Conservation (phyloP, 2,113 vertebrate species). For the Falcunculus frontatus region DNA sequence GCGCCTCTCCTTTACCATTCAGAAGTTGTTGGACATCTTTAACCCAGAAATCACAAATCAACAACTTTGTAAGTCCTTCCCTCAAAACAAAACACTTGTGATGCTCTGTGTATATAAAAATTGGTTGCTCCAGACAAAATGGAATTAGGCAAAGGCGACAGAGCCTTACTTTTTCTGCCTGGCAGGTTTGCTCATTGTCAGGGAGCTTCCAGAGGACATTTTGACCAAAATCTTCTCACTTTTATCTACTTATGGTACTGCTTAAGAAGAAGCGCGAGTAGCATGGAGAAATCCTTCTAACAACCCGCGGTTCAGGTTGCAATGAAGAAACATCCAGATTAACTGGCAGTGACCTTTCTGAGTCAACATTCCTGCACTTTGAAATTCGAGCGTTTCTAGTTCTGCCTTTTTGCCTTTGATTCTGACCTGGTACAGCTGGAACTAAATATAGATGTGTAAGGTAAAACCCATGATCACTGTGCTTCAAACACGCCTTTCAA, state of each 20-base stretch:
- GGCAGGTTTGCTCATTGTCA: background rate
- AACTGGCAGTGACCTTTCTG: background rate
- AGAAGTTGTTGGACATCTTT: background rate
- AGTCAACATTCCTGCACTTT: background rate
- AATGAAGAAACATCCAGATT: background rate
- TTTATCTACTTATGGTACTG: background rate
- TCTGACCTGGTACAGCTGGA: background rate
- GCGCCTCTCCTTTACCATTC: background rate
- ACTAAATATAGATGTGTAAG: background rate
- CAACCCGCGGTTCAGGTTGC: background rate
- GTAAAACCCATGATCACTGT: background rate
- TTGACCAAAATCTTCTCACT: background rate
- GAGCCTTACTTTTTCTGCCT: background rate
- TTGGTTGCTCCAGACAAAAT: background rate
- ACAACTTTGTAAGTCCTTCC: background rate
- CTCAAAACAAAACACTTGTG: background rate
- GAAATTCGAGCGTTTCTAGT: background rate
- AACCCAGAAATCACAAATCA: background rate
- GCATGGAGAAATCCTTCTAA: background rate
- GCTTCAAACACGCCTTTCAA: background rate
- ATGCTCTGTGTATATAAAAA: background rate
- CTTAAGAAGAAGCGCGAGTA: background rate
- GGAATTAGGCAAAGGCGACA: background rate
- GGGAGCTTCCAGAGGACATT: background rate
- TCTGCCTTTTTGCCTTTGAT: background rate